These are phyloP conservation scores for Chloropsis hardwickii DNA, from an alignment of 2,113 vertebrate species.

Conservation along the genomic window DNA sequence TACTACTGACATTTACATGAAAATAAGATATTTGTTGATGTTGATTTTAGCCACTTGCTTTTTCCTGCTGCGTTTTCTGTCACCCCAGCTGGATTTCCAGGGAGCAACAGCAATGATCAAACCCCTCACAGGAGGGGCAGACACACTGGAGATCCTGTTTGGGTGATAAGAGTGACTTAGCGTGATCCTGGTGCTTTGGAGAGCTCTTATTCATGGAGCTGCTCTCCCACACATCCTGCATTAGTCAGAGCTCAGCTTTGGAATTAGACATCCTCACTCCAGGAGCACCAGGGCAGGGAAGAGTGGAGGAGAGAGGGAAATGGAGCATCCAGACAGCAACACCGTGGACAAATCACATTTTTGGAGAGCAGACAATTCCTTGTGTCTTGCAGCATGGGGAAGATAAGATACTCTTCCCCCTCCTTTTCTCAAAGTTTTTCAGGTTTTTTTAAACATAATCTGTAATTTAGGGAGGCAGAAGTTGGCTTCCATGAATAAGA, in stretches of 20 bases:
- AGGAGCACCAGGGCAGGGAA: background rate
- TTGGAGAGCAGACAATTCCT: background rate
- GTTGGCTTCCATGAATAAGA: background rate
- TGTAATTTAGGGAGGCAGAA: background rate
- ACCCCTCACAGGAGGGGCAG: conserved; percentile 9
- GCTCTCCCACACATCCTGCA: conserved; percentile 55
- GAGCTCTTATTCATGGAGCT: conserved; percentile 36
- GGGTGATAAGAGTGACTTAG: conserved; percentile 29
- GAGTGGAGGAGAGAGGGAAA: background rate
- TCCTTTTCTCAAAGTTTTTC: background rate
- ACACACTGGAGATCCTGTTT: conserved; percentile 32
- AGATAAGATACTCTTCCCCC: background rate
- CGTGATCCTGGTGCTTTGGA: background rate
- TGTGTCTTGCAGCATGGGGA: background rate
- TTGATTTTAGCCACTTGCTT: background rate
- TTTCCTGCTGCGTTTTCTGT: background rate
- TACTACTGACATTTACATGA: conserved; percentile 26
- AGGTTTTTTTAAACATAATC: background rate
- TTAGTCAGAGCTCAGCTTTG: conserved; percentile 22
- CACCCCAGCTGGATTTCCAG: background rate
- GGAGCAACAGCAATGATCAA: background rate
- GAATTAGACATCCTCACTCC: background rate
- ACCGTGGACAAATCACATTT: background rate
- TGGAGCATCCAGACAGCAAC: background rate
- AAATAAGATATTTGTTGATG: conserved; percentile 7